phyloP scores from a whole-genome alignment of 2,797 vertebrate genomes.

The Ceyx erithaca region DNA sequence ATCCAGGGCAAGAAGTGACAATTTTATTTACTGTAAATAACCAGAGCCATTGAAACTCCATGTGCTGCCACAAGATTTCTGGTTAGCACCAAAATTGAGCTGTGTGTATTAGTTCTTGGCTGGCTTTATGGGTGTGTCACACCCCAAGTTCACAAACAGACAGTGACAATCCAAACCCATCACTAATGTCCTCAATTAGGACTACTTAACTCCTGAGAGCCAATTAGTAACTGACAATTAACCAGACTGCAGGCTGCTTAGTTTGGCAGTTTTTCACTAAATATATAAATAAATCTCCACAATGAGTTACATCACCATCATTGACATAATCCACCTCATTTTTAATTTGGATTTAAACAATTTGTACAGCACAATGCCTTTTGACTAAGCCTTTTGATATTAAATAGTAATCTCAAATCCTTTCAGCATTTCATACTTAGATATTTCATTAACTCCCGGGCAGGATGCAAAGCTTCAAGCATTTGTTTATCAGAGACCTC shows the following conservation, averaged over 20 bases:
- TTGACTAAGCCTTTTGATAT: neutral
- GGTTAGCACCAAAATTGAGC: neutral
- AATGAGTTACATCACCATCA: neutral
- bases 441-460: neutral
- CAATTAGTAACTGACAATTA: neutral
- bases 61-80: neutral
- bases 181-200: neutral
- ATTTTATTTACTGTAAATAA: neutral
- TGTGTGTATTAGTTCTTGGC: rapidly evolving
- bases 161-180: neutral
- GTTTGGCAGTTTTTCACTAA: neutral
- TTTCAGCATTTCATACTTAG: neutral
- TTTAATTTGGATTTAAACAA: neutral
- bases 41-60: neutral
- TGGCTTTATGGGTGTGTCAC: neutral
- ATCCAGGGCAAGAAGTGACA: neutral
- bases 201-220: neutral
- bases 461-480: neutral
- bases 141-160: neutral
- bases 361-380: neutral
- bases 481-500: neutral
- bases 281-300: neutral
- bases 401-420: neutral
- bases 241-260: neutral
- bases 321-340: neutral